Evolutionary conservation across 2,797 vertebrate species (phyloP), one percentile per base, ranked within the genome.

Genomic region (Anabas testudineus): DNA sequence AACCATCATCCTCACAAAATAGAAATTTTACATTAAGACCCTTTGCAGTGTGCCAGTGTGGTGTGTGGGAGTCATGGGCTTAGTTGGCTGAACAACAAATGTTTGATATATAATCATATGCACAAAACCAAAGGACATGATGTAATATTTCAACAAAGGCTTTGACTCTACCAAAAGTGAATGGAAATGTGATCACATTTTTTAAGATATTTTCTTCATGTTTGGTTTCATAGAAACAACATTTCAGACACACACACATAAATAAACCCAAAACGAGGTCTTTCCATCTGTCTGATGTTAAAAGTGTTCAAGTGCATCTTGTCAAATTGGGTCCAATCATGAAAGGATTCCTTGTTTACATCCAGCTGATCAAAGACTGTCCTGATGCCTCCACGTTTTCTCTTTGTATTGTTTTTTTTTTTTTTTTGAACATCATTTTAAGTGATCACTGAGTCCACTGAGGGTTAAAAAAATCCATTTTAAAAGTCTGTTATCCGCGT

Each of bases 281-380:
- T 47, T 10, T 49, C 21, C 49, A 24, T 60, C 55, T 10, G 37
- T 60, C 55, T 45, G 43, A 60, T 60, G 54, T 46, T 59, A 19
- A 10, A 43, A 37, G 46, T 46, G 39, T 32, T 46, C 52, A 7
- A 52, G 46, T 53, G 46, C n/a, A 46, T 71, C 49, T 42, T 18
- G 22, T 57, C 51, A 47, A 66, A 37, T 55, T 12, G 49, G 41
- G 43, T n/a, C 7, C 4, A 58, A 48, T 34, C 45, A 61, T 54
- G 32, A 58, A 70, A 45, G 34, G n/a, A 52, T 24, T 55, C 21
- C 39, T 66, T 57, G 43, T 69, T 76, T 64, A 43, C 49, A 62
- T 56, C 37, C 28, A 36, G 19, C 36, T 37, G 24, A 70, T 80
- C 37, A 71, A 45, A 63, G 28, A 10, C 32, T 0, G 6, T 5